Evolutionary conservation across 2,888 invertebrate genomes (phyloP).

Genomic region (Tiliacea citrago): DNA sequence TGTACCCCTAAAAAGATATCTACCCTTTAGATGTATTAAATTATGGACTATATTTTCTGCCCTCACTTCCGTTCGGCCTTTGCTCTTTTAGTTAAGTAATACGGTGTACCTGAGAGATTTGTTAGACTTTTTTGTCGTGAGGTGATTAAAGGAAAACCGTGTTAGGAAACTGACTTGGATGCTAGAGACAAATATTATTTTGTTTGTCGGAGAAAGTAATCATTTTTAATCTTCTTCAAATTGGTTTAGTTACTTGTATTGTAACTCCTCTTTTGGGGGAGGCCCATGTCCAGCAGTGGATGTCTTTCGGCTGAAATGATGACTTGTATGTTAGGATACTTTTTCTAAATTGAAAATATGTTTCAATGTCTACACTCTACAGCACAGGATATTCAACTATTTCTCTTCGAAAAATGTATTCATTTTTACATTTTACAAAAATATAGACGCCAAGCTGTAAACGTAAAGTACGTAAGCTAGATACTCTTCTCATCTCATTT

Average conservation of each 20-base stretch:
- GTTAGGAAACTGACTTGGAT: constrained; percentile 48
- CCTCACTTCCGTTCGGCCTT: constrained; percentile 76
- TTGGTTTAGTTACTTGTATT: background rate
- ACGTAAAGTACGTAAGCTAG: constrained; percentile 34
- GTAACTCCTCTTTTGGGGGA: no score
- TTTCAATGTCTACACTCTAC: background rate
- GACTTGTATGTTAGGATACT: no score
- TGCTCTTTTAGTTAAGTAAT: constrained; percentile 74
- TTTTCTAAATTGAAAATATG: background rate
- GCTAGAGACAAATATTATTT: constrained; percentile 54
- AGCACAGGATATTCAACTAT: background rate
- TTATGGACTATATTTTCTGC: constrained; percentile 84
- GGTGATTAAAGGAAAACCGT: constrained; percentile 78
- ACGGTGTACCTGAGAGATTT: constrained; percentile 77
- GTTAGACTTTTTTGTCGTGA: constrained; percentile 72
- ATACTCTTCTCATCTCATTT: constrained; percentile 66
- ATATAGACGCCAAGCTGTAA: background rate
- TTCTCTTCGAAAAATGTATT: background rate
- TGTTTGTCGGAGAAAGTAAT: constrained; percentile 38
- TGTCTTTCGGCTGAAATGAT: no score
- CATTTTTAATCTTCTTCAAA: background rate
- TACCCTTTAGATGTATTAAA: constrained; percentile 85
- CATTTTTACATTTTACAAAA: background rate
- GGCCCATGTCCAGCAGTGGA: no score
- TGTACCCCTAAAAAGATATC: constrained; percentile 82